phyloP scores from a whole-genome alignment of 2,797 vertebrate genomes.

The Leptoclinus maculatus region DNA sequence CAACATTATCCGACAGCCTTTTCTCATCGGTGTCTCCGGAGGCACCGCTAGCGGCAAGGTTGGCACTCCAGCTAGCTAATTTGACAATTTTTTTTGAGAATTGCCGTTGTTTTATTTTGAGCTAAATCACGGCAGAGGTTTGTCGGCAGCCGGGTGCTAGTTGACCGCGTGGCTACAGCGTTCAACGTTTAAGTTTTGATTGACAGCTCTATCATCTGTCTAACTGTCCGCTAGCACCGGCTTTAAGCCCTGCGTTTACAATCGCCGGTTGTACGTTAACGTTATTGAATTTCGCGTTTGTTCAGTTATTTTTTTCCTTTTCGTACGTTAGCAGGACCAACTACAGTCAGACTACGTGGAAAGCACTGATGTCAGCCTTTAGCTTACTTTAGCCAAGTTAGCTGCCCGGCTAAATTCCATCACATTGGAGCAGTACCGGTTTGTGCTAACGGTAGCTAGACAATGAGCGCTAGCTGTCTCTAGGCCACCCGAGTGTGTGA shows the following conservation, averaged over 20 bases:
- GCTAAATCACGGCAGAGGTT: not conserved
- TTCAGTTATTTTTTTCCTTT: fast-evolving
- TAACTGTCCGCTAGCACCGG: not conserved
- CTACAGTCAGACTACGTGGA: slow-evolving; percentile 1
- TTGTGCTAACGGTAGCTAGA: slow-evolving; percentile 28
- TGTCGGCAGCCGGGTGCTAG: slow-evolving; percentile 13
- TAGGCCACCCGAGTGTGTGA: not conserved
- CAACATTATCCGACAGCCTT: slow-evolving; percentile 86
- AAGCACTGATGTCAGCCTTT: not conserved
- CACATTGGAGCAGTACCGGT: slow-evolving; percentile 44
- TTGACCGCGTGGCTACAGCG: slow-evolving; percentile 79
- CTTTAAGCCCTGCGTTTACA: not conserved
- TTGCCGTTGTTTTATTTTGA: slow-evolving; percentile 32
- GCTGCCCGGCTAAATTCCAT: slow-evolving; percentile 61
- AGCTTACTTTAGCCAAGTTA: slow-evolving; percentile 12
- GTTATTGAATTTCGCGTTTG: fast-evolving
- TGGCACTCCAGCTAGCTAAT: slow-evolving; percentile 23
- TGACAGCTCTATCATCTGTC: slow-evolving; percentile 53
- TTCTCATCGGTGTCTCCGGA: slow-evolving; percentile 96
- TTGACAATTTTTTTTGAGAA: not conserved
- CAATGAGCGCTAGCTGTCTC: slow-evolving; percentile 50
- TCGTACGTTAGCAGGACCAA: not conserved
- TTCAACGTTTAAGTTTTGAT: slow-evolving; percentile 32
- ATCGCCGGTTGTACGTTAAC: fast-evolving
- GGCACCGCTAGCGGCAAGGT: slow-evolving; percentile 98